Evolutionary conservation across 2,888 invertebrate genomes (phyloP).

Genomic region (Synergus gifuensis): DNA sequence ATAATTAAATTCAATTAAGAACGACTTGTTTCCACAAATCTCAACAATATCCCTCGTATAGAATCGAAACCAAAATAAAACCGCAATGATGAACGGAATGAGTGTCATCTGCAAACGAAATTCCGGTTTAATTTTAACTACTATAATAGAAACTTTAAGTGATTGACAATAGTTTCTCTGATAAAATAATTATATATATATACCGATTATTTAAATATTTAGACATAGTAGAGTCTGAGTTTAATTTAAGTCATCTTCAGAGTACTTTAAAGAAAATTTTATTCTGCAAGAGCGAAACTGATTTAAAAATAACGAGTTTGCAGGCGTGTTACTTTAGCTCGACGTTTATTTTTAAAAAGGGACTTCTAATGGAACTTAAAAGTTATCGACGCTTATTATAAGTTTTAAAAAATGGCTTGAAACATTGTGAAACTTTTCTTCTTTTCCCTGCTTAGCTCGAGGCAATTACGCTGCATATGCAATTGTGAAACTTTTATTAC

Average conservation of each 20-base stretch:
- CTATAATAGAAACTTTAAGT: not conserved
- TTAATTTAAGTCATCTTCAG: not conserved
- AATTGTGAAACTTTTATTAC: conserved; percentile 40
- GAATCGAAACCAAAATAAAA: conserved; percentile 30
- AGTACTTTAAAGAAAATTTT: not conserved
- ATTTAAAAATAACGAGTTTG: conserved; percentile 36
- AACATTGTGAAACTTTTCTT: conserved; percentile 42
- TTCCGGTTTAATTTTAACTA: not conserved
- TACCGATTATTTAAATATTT: too few relatives aligned
- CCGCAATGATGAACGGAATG: conserved; percentile 4
- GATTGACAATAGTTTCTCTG: not conserved
- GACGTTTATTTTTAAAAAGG: conserved; percentile 31
- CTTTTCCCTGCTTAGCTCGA: conserved; percentile 37
- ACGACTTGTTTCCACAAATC: conserved; percentile 29
- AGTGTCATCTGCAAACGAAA: conserved; percentile 8
- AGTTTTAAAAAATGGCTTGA: conserved; percentile 38
- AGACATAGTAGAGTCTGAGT: not conserved
- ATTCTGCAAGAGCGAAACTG: conserved; percentile 22
- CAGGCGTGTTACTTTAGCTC: conserved; percentile 25
- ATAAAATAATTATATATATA: not conserved
- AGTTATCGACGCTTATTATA: conserved; percentile 42
- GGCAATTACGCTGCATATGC: conserved; percentile 40
- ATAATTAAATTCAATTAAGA: conserved; percentile 39
- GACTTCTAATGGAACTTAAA: conserved; percentile 22
- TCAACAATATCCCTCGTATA: conserved; percentile 22